These are phyloP conservation scores for Denticeps clupeoides DNA, from an alignment of 2,797 vertebrate species.

Conservation along the genomic window DNA sequence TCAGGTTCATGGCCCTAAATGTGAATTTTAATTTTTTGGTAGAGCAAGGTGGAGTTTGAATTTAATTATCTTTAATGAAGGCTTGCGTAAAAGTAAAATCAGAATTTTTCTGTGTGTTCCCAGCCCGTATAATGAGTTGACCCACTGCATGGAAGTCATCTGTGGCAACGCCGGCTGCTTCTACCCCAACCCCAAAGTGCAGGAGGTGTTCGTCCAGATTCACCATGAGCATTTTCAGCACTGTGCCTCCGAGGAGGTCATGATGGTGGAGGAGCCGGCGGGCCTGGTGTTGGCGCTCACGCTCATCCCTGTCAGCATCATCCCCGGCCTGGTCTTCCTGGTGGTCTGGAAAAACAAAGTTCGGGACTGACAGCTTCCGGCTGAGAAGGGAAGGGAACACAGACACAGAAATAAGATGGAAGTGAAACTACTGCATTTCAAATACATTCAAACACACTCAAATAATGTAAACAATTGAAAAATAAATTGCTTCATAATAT, in stretches of 20 bases:
- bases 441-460: no score
- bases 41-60: no score
- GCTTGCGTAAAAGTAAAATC: no score
- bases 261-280: slow-evolving; percentile 26
- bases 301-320: slow-evolving; percentile 45
- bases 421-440: no score
- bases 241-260: slow-evolving; percentile 32
- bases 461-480: no score
- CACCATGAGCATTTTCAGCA: slow-evolving; percentile 45
- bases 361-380: slow-evolving; percentile 22
- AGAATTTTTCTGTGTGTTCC: not conserved
- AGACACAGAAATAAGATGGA: no score
- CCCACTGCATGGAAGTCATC: not conserved
- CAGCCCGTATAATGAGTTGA: slow-evolving; percentile 42
- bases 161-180: accelerated
- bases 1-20: no score
- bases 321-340: slow-evolving; percentile 48
- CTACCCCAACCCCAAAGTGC: slow-evolving; percentile 43
- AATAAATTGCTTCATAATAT: no score
- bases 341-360: slow-evolving; percentile 42
- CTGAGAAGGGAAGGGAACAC: no score
- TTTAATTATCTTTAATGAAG: no score
- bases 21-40: no score
- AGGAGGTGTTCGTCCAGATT: slow-evolving; percentile 41
- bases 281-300: slow-evolving; percentile 44